A percentile compares a stretch with the other conserved stretches of the same genome.
Conservation (phyloP, 1,140 invertebrate genomes). For the Drosophila equinoxialis region DNA sequence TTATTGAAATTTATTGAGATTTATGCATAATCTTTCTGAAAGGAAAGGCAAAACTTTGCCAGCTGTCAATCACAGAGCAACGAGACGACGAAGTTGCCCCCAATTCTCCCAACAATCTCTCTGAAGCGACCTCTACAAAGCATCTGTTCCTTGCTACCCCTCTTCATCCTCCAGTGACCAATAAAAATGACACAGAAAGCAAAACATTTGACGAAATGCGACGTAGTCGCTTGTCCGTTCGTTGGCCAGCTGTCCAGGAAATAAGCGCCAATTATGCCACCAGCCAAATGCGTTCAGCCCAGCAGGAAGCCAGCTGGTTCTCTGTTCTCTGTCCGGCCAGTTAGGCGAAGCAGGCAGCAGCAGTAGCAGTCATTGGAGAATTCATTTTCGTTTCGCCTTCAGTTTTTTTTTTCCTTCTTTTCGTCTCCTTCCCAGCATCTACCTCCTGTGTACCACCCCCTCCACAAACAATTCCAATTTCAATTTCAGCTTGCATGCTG, state of each 20-base stretch:
- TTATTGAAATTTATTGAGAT: slow-evolving; percentile 80
- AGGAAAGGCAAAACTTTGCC: slow-evolving; percentile 53
- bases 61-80: slow-evolving; percentile 73
- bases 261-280: slow-evolving; percentile 82
- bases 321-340: slow-evolving; percentile 68
- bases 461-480: slow-evolving; percentile 63
- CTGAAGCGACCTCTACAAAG: not conserved
- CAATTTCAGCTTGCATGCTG: slow-evolving; percentile 70
- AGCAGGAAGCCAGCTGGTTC: slow-evolving; percentile 69
- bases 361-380: slow-evolving; percentile 40
- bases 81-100: slow-evolving; percentile 52
- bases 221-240: slow-evolving; percentile 29
- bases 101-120: too few species aligned
- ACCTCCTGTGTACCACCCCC: not conserved
- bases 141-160: not conserved
- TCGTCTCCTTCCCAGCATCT: not conserved
- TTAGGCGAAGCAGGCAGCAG: slow-evolving; percentile 30
- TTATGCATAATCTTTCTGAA: slow-evolving; percentile 71
- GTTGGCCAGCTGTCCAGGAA: slow-evolving; percentile 73
- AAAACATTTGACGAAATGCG: slow-evolving; percentile 76
- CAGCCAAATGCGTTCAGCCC: slow-evolving; percentile 73
- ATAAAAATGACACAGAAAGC: slow-evolving; percentile 66
- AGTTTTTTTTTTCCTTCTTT: slow-evolving; percentile 23
- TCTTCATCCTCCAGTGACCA: slow-evolving; percentile 69
- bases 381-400: slow-evolving; percentile 75